Evolutionary conservation across 2,113 vertebrate genomes (phyloP).

Genomic region (Taxidea taxus): DNA sequence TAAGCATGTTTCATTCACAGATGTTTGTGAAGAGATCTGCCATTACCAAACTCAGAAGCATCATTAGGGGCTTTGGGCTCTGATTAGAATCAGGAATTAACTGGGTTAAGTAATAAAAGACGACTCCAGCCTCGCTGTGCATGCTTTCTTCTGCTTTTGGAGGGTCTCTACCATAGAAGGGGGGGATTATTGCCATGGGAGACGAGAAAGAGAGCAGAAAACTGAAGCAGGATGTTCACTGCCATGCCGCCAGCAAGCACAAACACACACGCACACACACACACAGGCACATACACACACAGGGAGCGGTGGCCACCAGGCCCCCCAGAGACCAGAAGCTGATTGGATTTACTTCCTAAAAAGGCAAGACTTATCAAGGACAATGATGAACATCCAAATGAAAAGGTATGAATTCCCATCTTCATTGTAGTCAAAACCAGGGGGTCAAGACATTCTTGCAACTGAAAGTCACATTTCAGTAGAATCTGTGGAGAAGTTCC

Average conservation of each 20-base stretch:
- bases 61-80: conserved; percentile 7
- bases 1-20: conserved; percentile 1
- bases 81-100: conserved; percentile 52
- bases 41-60: conserved; percentile 38
- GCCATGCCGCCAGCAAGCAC: neutral
- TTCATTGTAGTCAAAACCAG: neutral
- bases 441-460: neutral
- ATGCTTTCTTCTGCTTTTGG: neutral
- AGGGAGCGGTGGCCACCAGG: neutral
- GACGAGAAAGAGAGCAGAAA: conserved; percentile 56
- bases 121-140: neutral
- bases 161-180: conserved; percentile 44
- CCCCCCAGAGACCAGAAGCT: neutral
- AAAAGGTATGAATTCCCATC: neutral
- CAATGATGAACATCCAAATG: neutral
- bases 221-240: neutral
- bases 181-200: conserved; percentile 49
- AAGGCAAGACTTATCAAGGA: neutral
- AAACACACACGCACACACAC: neutral
- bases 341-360: neutral
- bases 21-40: conserved; percentile 35
- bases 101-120: neutral
- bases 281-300: neutral
- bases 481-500: neutral
- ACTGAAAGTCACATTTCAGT: conserved; percentile 37